Evolutionary conservation across 2,797 vertebrate genomes (phyloP).

Genomic region (Melanotaenia boesemani): DNA sequence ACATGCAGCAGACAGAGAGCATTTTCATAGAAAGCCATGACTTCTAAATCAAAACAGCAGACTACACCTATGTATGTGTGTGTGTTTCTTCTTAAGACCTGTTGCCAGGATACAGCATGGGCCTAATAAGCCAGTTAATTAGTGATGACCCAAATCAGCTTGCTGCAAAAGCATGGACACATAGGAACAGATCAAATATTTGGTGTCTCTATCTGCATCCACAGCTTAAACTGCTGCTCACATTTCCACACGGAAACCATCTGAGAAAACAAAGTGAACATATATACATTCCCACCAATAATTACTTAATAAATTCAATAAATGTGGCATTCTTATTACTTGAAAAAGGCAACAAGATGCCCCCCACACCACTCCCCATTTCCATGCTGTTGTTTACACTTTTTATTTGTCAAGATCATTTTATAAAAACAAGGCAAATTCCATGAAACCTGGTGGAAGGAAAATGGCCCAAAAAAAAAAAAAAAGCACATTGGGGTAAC

Average conservation of each 20-base stretch:
- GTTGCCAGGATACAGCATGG: constrained; percentile 65
- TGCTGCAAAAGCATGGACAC: constrained; percentile 22
- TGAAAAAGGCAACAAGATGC: background rate
- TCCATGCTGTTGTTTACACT: background rate
- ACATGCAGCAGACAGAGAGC: constrained; percentile 27
- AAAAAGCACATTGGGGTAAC: background rate
- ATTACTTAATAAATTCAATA: background rate
- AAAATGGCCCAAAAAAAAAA: background rate
- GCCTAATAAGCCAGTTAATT: constrained; percentile 53
- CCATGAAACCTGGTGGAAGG: background rate
- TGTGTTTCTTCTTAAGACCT: constrained; percentile 39
- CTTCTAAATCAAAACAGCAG: constrained; percentile 16
- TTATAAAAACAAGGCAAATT: background rate
- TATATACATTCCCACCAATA: background rate
- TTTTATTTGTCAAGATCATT: background rate
- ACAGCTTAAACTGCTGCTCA: background rate
- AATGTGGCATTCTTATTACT: background rate
- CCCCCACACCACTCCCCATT: background rate
- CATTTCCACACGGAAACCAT: background rate
- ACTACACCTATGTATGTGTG: constrained; percentile 1
- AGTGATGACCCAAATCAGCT: constrained; percentile 47
- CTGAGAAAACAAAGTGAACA: background rate
- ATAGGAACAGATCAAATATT: constrained; percentile 23
- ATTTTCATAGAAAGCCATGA: constrained; percentile 21
- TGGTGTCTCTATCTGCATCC: constrained; percentile 4